A percentile compares a stretch with the other conserved stretches of the same genome.
phyloP scores from a whole-genome alignment of 2,113 vertebrate genomes.

The Hippolais icterina region DNA sequence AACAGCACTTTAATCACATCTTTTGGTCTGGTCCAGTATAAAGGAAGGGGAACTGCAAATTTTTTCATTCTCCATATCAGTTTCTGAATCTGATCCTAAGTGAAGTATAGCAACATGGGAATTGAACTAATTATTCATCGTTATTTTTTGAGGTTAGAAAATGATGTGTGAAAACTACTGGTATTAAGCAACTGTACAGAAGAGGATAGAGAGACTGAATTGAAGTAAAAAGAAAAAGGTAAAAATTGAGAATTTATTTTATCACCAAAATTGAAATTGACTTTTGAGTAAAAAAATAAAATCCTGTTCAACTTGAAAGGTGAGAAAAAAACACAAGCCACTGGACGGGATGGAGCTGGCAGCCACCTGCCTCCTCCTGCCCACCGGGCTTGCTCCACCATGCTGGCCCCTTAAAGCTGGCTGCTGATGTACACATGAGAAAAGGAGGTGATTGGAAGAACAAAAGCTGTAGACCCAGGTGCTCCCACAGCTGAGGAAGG shows the following conservation, averaged over 20 bases:
- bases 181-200: background rate
- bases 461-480: background rate
- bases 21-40: background rate
- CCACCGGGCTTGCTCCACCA: rapidly evolving
- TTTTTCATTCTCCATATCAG: background rate
- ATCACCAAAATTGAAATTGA: background rate
- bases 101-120: background rate
- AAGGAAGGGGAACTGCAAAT: background rate
- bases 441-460: background rate
- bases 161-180: background rate
- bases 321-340: background rate
- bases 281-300: background rate
- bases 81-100: background rate
- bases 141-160: background rate
- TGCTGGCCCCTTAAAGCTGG: background rate
- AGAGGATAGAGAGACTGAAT: background rate
- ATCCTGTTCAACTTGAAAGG: background rate
- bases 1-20: background rate
- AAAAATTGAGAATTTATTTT: background rate
- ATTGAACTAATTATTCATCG: background rate
- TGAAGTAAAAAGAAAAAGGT: background rate
- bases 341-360: rapidly evolving
- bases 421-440: background rate
- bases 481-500: background rate
- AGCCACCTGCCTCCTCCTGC: no score